Percentiles rank a stretch among this genome's conserved stretches.
Evolutionary conservation across 2,797 vertebrate species (phyloP).

Genomic region (Anguilla megastoma): DNA sequence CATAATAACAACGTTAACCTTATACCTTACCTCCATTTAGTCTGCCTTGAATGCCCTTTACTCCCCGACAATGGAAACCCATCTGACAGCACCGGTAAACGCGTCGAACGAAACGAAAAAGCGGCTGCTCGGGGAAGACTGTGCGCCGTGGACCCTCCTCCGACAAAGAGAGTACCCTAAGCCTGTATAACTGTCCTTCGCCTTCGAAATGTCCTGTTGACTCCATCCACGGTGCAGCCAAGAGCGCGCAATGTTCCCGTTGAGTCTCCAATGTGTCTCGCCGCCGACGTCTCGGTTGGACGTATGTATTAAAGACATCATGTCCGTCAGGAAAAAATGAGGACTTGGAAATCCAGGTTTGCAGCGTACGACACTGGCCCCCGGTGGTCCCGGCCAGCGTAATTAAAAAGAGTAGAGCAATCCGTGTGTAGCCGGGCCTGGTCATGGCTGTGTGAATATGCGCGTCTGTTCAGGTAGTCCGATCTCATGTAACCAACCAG

Average conservation of each 20-base stretch:
- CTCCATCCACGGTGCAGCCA: conserved; percentile 67
- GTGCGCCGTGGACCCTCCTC: conserved; percentile 42
- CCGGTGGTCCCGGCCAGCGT: conserved; percentile 41
- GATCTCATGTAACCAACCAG: conserved; percentile 1
- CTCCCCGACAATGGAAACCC: conserved; percentile 64
- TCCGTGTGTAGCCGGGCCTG: conserved; percentile 42
- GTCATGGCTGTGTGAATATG: conserved; percentile 33
- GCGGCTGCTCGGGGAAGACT: conserved; percentile 71
- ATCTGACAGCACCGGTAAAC: conserved; percentile 77
- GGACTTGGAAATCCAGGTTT: conserved; percentile 31
- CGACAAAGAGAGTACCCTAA: conserved; percentile 58
- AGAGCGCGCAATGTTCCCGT: conserved; percentile 62
- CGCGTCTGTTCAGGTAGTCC: not conserved
- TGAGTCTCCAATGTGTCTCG: conserved; percentile 48
- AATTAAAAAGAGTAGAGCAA: conserved; percentile 51
- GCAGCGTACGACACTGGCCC: conserved; percentile 53
- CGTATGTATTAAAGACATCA: conserved; percentile 44
- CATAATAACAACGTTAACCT: not conserved
- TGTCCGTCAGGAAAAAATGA: conserved; percentile 4
- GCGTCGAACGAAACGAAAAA: conserved; percentile 70
- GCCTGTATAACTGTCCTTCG: conserved; percentile 51
- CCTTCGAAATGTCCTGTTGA: conserved; percentile 38
- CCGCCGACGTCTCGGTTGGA: conserved; percentile 45
- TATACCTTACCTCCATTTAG: conserved; percentile 63
- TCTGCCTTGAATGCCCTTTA: conserved; percentile 76